These are phyloP conservation scores for Mus caroli DNA, from an alignment of 2,797 vertebrate genomes.

Conservation along the genomic window DNA sequence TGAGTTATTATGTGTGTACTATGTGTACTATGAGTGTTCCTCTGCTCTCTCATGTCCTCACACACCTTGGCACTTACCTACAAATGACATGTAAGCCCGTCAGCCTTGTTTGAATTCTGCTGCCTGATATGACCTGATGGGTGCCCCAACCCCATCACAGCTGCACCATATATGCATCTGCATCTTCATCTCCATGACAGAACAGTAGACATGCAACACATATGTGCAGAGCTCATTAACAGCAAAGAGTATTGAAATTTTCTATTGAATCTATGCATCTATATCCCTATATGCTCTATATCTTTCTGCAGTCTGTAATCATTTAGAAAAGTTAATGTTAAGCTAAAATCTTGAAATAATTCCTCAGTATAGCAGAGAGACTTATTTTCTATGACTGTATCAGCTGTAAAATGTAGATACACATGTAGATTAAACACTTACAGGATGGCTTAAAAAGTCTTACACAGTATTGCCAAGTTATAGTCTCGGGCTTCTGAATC, in stretches of 20 bases:
- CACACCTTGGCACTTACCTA: neutral
- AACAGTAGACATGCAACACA: constrained; percentile 25
- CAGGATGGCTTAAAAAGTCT: constrained; percentile 14
- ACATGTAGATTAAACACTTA: constrained; percentile 16
- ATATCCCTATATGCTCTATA: neutral
- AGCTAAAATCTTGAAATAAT: constrained; percentile 48
- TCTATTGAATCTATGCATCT: neutral
- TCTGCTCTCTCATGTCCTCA: neutral
- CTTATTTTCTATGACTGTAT: constrained; percentile 30
- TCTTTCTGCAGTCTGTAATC: constrained; percentile 20
- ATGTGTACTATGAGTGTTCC: too few species aligned
- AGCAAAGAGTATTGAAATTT: neutral
- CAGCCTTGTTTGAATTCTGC: neutral
- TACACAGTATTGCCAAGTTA: constrained; percentile 30
- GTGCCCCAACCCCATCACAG: neutral
- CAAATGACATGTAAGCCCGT: neutral
- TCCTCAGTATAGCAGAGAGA: constrained; percentile 11
- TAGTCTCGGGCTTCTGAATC: constrained; percentile 31
- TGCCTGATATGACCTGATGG: neutral
- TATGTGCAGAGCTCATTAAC: constrained; percentile 36
- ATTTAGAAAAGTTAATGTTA: constrained; percentile 27
- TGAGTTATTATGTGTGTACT: neutral
- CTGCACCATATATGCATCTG: neutral
- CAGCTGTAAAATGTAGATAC: neutral
- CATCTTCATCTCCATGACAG: neutral